phyloP scores from a whole-genome alignment of 1,140 invertebrate genomes.

The Solenopsis invicta region DNA sequence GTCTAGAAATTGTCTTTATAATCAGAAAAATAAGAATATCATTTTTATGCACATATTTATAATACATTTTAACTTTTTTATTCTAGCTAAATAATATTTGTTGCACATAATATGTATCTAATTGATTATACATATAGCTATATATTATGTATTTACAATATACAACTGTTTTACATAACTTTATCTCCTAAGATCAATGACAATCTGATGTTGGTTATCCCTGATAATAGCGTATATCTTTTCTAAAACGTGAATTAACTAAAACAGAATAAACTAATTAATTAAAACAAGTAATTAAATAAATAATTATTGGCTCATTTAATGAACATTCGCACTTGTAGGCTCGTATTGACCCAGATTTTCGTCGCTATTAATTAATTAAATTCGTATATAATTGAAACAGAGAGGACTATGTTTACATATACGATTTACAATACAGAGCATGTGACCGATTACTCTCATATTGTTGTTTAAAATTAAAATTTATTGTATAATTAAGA shows the following conservation, averaged over 20 bases:
- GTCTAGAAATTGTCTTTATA: background rate
- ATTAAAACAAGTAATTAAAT: background rate
- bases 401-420: background rate
- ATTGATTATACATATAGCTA: background rate
- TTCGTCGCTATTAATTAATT: constrained; percentile 12
- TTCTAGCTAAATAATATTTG: too few relatives aligned
- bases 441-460: background rate
- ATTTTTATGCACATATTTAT: background rate
- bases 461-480: constrained; percentile 4
- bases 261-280: background rate
- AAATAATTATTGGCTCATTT: background rate
- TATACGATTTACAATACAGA: background rate
- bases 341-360: background rate
- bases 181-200: background rate
- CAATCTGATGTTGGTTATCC: background rate
- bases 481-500: background rate
- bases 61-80: background rate
- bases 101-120: too few relatives aligned
- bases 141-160: background rate
- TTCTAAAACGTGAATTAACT: background rate
- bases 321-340: background rate
- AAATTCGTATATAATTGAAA: constrained; percentile 8
- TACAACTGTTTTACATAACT: background rate
- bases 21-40: background rate
- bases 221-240: background rate